Conservation (phyloP, 92 coral and sea anemone species). For the Phenganax subtilis region DNA sequence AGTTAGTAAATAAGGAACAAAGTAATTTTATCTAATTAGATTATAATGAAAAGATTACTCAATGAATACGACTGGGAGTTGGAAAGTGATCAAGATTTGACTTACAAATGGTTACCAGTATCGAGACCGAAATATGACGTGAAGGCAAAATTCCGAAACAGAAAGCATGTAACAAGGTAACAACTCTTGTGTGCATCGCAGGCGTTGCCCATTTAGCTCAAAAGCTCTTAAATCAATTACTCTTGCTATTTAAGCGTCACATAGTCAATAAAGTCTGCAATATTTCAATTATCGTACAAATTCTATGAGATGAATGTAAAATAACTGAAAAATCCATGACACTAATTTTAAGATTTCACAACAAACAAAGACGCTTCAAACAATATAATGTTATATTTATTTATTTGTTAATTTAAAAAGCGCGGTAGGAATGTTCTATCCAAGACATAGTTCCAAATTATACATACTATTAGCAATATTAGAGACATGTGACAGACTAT, state of each 20-base stretch:
- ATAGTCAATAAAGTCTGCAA: neutral
- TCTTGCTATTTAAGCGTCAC: too few species aligned
- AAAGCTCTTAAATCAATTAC: too few species aligned
- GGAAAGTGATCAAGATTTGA: conserved; percentile 77
- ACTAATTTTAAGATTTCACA: neutral
- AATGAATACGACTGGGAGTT: conserved; percentile 77
- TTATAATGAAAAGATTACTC: conserved; percentile 69
- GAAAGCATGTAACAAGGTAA: neutral
- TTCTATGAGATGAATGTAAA: neutral
- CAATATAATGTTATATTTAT: neutral
- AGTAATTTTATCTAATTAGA: conserved; percentile 36
- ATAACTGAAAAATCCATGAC: neutral
- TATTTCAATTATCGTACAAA: neutral
- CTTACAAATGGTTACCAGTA: conserved; percentile 97
- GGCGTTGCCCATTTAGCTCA: neutral
- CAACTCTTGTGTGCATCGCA: conserved; percentile 4
- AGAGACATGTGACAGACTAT: neutral
- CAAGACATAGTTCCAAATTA: neutral
- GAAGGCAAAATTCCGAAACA: conserved; percentile 56
- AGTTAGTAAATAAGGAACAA: neutral
- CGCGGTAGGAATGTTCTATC: conserved; percentile 29
- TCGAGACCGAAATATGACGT: conserved; percentile 88
- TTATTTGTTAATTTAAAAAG: neutral
- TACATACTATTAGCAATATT: neutral
- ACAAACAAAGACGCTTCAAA: neutral